Evolutionary conservation across 2,888 invertebrate species (phyloP).

Genomic region (Acanthopleura granulata): DNA sequence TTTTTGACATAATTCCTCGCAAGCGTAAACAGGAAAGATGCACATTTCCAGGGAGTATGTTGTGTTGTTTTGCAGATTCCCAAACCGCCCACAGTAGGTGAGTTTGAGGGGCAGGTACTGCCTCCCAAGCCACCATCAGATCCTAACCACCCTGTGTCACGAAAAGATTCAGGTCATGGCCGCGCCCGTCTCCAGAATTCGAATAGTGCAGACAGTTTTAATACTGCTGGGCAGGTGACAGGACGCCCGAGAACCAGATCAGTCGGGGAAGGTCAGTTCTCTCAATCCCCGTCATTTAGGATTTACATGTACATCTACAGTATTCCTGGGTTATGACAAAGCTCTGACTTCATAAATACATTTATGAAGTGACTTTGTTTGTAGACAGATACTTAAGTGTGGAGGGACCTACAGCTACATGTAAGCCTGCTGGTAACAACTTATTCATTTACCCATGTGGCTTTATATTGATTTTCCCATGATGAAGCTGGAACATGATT

Average conservation of each 20-base stretch:
- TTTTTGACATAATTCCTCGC: too few species aligned
- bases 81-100: slow-evolving; percentile 46
- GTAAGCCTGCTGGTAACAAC: too few species aligned
- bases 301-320: background rate
- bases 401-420: too few species aligned
- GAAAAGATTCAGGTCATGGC: slow-evolving; percentile 33
- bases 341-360: too few species aligned
- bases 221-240: background rate
- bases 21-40: too few species aligned
- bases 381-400: too few species aligned
- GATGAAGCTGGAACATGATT: too few species aligned
- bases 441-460: too few species aligned
- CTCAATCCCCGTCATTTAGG: background rate
- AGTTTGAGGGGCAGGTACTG: slow-evolving; percentile 49
- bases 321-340: too few species aligned
- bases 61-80: slow-evolving; percentile 41
- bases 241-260: slow-evolving; percentile 11
- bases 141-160: slow-evolving; percentile 50
- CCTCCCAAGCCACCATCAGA: slow-evolving; percentile 64
- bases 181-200: slow-evolving; percentile 45
- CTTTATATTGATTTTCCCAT: too few species aligned
- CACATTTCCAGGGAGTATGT: background rate
- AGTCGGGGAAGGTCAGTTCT: background rate
- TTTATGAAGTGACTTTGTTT: too few species aligned
- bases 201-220: slow-evolving; percentile 45